Base-by-base conservation (phyloP, 1,140 invertebrate genomes). In the Heliconius eleuchia region DNA sequence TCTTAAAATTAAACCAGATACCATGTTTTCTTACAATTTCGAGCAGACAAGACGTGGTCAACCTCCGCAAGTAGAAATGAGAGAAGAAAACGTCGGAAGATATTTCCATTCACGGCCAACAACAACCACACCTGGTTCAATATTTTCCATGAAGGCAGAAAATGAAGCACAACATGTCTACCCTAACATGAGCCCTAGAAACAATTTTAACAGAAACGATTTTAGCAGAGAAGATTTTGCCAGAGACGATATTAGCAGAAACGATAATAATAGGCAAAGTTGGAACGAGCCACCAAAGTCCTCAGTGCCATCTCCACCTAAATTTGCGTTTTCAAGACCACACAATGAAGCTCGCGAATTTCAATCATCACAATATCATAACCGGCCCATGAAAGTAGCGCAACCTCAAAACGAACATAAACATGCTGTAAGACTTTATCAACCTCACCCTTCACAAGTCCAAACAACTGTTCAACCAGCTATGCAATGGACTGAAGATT, bases 71-170 rank as follows among this genome's bases (percentile, higher is more conserved):
- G 39, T 87, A 18, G 86, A 87, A 66, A 74, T 77, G 50, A 82
- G 81, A 82, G 80, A 87, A 60, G 86, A 88, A 77, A 83, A 82
- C 52, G 74, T 87, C 19, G 80, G 83, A 52, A 86, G 83, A 37
- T 90, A 88, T 50, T 81, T 87, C 23, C 46, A 79, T 1, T 79
- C 52, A 81, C 74, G 80, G 71, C 74, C 78, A 30, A 78, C 77
- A 66, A 80, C 57, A 23, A 73, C 71, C 34, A 74, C 46, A 79
- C 71, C 78, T 46, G 13, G 27, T 16, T 75, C 66, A n/a, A 76
- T 72, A 42, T 76, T 77, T 80, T 71, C 75, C n/a, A 80, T 80
- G 52, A 75, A 75, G 5, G 46, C 52, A 13, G 50, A 75, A 75
- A 57, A 19, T n/a, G 57, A 66, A 70, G 27, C 72, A 57, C 72